Evolutionary conservation across 2,113 vertebrate genomes (phyloP).

Genomic region (Jaculus jaculus): DNA sequence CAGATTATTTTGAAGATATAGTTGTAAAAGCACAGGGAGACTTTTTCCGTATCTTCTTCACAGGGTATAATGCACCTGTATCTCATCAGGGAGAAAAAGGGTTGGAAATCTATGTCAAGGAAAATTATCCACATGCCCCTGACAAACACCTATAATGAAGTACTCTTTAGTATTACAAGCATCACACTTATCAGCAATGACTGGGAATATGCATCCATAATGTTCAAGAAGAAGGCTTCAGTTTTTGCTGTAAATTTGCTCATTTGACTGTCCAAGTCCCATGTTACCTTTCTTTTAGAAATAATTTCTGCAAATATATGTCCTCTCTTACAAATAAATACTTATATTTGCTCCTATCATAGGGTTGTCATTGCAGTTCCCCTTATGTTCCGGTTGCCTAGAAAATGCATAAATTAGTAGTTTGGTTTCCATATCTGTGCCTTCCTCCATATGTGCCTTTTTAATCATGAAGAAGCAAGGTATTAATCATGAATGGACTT

Average conservation of each 20-base stretch:
- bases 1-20: background rate
- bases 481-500: constrained; percentile 12
- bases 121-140: background rate
- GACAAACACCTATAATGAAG: constrained; percentile 8
- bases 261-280: background rate
- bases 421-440: background rate
- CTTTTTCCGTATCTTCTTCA: background rate
- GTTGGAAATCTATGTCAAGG: background rate
- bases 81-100: background rate
- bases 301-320: constrained; percentile 15
- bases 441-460: background rate
- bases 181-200: background rate
- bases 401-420: background rate
- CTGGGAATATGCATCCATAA: background rate
- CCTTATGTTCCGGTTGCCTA: background rate
- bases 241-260: constrained; percentile 2
- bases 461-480: background rate
- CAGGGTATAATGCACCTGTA: background rate
- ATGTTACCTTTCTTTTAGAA: constrained; percentile 6
- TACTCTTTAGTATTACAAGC: background rate
- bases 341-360: background rate
- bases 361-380: background rate
- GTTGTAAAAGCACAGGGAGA: background rate
- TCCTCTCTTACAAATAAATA: background rate
- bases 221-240: background rate